Percentiles rank a stretch among this genome's conserved stretches.
Evolutionary conservation across 2,113 vertebrate genomes (phyloP).

Genomic region (Notechis scutatus): DNA sequence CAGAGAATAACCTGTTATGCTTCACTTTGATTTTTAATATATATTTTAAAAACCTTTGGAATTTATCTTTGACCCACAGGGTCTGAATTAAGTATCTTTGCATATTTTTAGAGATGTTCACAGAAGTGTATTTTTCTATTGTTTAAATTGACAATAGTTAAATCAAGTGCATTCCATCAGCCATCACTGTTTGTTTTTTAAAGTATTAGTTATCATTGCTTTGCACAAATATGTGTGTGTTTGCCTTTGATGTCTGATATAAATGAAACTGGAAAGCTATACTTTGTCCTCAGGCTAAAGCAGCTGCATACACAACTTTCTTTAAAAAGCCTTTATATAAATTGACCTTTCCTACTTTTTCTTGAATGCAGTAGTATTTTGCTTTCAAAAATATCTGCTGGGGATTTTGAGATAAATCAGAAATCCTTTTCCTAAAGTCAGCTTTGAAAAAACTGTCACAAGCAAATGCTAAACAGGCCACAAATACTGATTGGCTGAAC

Average conservation of each 20-base stretch:
- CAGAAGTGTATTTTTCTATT: neutral
- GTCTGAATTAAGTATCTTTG: slow-evolving; percentile 10
- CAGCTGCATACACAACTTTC: slow-evolving; percentile 11
- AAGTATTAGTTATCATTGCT: neutral
- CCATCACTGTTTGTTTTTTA: neutral
- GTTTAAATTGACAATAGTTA: slow-evolving; percentile 14
- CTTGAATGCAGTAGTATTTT: neutral
- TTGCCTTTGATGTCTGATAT: slow-evolving; percentile 24
- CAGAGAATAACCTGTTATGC: slow-evolving; percentile 2
- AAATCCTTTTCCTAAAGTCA: slow-evolving; percentile 6
- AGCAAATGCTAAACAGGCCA: slow-evolving; percentile 9
- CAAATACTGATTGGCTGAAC: slow-evolving; percentile 1
- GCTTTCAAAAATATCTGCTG: slow-evolving; percentile 19
- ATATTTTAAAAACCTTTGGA: slow-evolving; percentile 6
- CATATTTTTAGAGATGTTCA: slow-evolving; percentile 1
- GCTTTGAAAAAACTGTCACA: slow-evolving; percentile 2
- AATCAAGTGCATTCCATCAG: slow-evolving; percentile 15
- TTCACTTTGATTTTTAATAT: slow-evolving; percentile 5
- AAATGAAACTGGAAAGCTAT: slow-evolving; percentile 29
- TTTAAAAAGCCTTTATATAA: slow-evolving; percentile 1
- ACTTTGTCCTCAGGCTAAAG: slow-evolving; percentile 21
- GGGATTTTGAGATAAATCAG: slow-evolving; percentile 16
- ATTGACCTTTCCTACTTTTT: slow-evolving; percentile 30
- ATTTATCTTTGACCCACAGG: slow-evolving; percentile 8
- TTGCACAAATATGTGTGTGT: slow-evolving; percentile 1